Base-by-base conservation (phyloP, 2,888 invertebrate genomes). In the Endotricha flammealis region DNA sequence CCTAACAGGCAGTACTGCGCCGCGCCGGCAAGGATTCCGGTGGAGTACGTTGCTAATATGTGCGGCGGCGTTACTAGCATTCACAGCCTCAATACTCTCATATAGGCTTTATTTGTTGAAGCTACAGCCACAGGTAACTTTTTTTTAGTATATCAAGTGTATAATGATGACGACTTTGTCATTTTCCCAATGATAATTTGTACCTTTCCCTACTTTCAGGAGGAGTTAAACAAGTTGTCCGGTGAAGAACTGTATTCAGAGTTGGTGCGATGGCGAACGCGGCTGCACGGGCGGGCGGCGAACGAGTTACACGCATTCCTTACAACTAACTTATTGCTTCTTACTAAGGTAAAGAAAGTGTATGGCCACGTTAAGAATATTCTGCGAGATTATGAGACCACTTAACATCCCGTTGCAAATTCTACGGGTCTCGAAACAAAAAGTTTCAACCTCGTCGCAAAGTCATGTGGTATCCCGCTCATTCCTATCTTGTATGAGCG, bases 291-390 rank as follows among this genome's bases (percentile, higher is more conserved):
- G 29, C 91, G 91, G 44, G 92, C 93, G 36, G 91, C 92, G 3
- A 86, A 88, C 48, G 92, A 93, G 57, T 89, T 93, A 49, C 91
- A 93, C 73, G 90, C 90, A 50, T 92, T 92, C 81, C 89, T 95
- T 44, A 90, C 91, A 59, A 90, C 91, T 48, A 94, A 95, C 87
- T 88, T 95, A 52, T 89, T 94, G 72, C 91, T 95, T 77, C 92
- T 95, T 57, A 91, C 93, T 42, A 94, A 93, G 91, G 95, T 70
- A 53, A 22, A 17, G 4, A n/a, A n/a, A n/a, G n/a, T n/a, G n/a
- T n/a, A n/a, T n/a, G n/a, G n/a, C n/a, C n/a, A n/a, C n/a, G n/a
- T n/a, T n/a, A n/a, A n/a, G n/a, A n/a, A n/a, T n/a, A n/a, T n/a
- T n/a, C n/a, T n/a, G n/a, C n/a, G n/a, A n/a, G n/a, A n/a, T n/a